Evolutionary conservation across 2,113 vertebrate genomes (phyloP).

Genomic region (Coptodon bakossiorum): DNA sequence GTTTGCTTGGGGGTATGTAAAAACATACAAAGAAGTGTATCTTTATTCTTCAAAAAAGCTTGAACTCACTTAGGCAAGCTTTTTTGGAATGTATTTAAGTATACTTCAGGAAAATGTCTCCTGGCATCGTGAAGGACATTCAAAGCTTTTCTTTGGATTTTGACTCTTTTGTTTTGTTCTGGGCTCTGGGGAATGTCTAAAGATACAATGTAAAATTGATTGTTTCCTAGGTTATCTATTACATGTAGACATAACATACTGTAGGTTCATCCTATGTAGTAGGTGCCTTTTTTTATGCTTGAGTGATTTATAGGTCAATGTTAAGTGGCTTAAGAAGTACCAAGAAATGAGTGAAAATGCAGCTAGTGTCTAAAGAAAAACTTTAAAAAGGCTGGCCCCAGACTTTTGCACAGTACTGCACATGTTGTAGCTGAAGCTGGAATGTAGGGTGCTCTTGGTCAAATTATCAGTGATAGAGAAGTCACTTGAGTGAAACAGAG

Average conservation of each 20-base stretch:
- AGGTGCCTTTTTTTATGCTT: not conserved
- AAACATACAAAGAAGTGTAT: not conserved
- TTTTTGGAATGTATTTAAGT: not conserved
- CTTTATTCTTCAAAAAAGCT: not conserved
- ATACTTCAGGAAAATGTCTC: not conserved
- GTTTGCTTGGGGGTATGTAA: rapidly evolving
- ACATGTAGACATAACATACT: not conserved
- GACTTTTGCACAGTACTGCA: not conserved
- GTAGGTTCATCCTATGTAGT: not conserved
- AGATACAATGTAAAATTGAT: not conserved
- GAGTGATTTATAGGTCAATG: not conserved
- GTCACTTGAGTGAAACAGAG: not conserved
- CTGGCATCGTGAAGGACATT: not conserved
- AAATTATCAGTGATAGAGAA: not conserved
- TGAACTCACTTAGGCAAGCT: not conserved
- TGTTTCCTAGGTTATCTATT: not conserved
- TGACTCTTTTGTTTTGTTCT: not conserved
- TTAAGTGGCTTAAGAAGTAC: not conserved
- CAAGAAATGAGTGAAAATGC: not conserved
- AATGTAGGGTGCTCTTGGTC: not conserved
- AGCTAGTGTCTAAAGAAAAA: not conserved
- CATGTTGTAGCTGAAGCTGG: not conserved
- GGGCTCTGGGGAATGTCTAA: not conserved
- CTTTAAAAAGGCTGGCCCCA: not conserved
- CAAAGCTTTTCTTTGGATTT: not conserved